These are phyloP conservation scores for Bombus difficillimus DNA, from an alignment of 1,140 invertebrate species.

Conservation along the genomic window DNA sequence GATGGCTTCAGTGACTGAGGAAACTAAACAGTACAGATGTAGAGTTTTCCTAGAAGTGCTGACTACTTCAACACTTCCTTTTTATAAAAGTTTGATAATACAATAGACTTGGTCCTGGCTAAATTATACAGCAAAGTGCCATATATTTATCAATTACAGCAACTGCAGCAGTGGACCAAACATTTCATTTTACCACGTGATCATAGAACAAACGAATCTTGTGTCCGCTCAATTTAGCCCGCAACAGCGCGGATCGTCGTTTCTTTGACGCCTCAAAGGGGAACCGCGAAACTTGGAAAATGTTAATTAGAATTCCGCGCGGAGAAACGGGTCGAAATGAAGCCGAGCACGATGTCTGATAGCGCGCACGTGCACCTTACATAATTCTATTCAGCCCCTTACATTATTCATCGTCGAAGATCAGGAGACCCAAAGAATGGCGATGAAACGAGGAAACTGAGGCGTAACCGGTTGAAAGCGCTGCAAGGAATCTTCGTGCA, in stretches of 20 bases:
- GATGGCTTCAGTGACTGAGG: too few species aligned
- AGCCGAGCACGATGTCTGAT: background rate
- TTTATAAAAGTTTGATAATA: too few species aligned
- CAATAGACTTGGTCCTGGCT: too few species aligned
- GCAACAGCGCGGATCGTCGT: background rate
- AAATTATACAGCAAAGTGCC: too few species aligned
- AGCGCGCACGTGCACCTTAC: conserved; percentile 31
- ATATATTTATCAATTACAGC: too few species aligned
- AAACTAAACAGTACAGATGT: too few species aligned
- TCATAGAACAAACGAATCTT: background rate
- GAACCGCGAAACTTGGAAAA: background rate
- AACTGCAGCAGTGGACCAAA: background rate
- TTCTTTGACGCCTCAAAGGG: background rate
- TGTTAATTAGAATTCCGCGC: conserved; percentile 4
- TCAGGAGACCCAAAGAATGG: conserved; percentile 20
- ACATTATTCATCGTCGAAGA: conserved; percentile 47
- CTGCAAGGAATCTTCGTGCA: conserved; percentile 19
- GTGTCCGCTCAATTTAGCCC: background rate
- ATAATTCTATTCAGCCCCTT: conserved; percentile 17
- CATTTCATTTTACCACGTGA: background rate
- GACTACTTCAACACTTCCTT: too few species aligned
- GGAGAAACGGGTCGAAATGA: background rate
- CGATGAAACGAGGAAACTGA: background rate
- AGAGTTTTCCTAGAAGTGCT: too few species aligned
- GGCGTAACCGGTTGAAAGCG: background rate